These are phyloP conservation scores for Onychostruthus taczanowskii DNA, from an alignment of 2,113 vertebrate genomes.

Conservation along the genomic window DNA sequence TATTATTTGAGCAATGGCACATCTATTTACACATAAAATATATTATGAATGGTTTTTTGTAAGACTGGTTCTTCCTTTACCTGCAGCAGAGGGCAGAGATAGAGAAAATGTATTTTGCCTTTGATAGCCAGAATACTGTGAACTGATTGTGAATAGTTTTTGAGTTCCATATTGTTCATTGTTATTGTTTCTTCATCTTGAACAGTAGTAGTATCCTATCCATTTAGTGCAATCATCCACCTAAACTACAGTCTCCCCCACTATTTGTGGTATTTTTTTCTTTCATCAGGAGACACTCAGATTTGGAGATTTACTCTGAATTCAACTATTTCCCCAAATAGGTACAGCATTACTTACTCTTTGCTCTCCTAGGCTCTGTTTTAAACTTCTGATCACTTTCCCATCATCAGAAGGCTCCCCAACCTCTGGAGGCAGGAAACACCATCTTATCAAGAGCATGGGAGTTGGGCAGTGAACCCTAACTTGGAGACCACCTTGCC, in stretches of 20 bases:
- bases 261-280: not conserved
- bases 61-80: not conserved
- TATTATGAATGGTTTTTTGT: not conserved
- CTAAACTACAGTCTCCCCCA: not conserved
- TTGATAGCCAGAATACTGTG: not conserved
- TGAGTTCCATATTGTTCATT: not conserved
- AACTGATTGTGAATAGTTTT: not conserved
- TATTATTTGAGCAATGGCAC: not conserved
- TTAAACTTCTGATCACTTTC: not conserved
- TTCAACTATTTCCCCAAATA: not conserved
- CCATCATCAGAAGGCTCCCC: not conserved
- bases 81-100: not conserved
- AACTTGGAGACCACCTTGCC: not conserved
- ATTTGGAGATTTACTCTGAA: not conserved
- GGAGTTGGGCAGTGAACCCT: not conserved
- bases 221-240: not conserved
- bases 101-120: not conserved
- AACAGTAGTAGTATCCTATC: not conserved
- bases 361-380: not conserved
- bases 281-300: not conserved
- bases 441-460: rapidly evolving
- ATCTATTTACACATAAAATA: not conserved
- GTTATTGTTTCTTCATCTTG: not conserved
- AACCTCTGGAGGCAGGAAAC: not conserved
- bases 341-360: not conserved